These are phyloP conservation scores for Temnopleurus reevesii DNA, from an alignment of 53 echinoderm and acorn worm species.

Conservation along the genomic window DNA sequence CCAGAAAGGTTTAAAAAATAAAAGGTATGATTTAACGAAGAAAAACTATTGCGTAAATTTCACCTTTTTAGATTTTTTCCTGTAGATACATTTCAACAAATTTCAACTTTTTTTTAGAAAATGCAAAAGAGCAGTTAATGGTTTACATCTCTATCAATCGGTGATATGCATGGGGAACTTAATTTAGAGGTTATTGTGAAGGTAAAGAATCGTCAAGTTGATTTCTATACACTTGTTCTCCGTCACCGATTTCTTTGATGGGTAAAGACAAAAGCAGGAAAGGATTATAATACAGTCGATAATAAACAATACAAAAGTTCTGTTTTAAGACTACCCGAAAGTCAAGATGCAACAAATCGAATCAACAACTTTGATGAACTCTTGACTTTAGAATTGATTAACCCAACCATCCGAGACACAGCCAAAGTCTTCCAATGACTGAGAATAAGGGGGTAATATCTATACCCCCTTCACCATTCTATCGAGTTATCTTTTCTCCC, in stretches of 20 bases:
- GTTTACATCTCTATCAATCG: no score
- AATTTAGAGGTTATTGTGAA: no score
- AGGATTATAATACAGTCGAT: not conserved
- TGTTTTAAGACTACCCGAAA: not conserved
- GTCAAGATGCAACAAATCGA: not conserved
- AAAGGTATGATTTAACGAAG: no score
- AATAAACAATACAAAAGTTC: not conserved
- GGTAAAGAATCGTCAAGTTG: no score
- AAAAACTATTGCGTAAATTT: no score
- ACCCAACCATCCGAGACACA: constrained; percentile 21
- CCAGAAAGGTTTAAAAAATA: no score
- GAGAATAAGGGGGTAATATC: constrained; percentile 16
- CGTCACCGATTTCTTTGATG: not conserved
- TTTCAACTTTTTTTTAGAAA: no score
- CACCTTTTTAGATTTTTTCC: no score
- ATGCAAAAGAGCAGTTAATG: no score
- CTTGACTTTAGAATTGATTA: constrained; percentile 43
- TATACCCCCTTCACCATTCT: constrained; percentile 2
- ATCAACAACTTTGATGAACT: not conserved
- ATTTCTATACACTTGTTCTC: not conserved
- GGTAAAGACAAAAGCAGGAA: not conserved
- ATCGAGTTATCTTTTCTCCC: constrained; percentile 10
- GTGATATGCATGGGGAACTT: no score
- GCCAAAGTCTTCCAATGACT: not conserved
- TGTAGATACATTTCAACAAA: no score